Evolutionary conservation across 2,113 vertebrate species (phyloP), one percentile per base, ranked within the genome.

Genomic region (Oryzias celebensis): DNA sequence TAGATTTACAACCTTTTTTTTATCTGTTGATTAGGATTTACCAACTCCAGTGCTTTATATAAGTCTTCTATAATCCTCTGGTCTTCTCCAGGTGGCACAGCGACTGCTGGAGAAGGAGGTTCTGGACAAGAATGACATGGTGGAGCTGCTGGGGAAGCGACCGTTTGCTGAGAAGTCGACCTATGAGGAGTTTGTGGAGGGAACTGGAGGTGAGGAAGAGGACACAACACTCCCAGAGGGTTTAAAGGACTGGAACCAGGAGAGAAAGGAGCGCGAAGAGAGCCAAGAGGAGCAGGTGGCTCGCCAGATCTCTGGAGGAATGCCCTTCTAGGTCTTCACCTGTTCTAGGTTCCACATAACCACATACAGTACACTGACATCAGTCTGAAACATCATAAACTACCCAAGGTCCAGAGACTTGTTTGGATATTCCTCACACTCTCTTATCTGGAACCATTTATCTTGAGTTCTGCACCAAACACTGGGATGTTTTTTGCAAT

Each of bases 121-220:
- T 17, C 91, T 99, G 48, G 94, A 97, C 82, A 98, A 99, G 87
- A 93, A 81, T 0, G 96, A 98, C 81, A 98, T 99, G 97, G 62
- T 98, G 45, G 94, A 97, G 72, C 88, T 99, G 52, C 88, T 99
- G 71, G 96, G 97, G 5, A 88, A 87, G 4, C 91, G 97, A 61
- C 97, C 97, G 0, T 98, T 99, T 62, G 91, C 92, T 0, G 97
- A 99, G 65, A 98, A 97, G 83, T 98, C 96, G 6, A 96, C 96
- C 0, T 99, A 99, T 0, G 97, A 99, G 82, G 97, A 98, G 20
- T 96, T 99, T 81, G 97, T 99, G 51, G 97, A 98, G 87, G 97
- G 97, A 44, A 99, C 97, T 0, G 97, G 97, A 3, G 93, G 96
- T 13, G 75, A 95, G 79, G 96, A 98, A 0, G 97, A 99, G 76